Percentiles rank a stretch among this genome's conserved stretches.
phyloP scores from a whole-genome alignment of 2,113 vertebrate species.

The Poeciliopsis occidentalis region DNA sequence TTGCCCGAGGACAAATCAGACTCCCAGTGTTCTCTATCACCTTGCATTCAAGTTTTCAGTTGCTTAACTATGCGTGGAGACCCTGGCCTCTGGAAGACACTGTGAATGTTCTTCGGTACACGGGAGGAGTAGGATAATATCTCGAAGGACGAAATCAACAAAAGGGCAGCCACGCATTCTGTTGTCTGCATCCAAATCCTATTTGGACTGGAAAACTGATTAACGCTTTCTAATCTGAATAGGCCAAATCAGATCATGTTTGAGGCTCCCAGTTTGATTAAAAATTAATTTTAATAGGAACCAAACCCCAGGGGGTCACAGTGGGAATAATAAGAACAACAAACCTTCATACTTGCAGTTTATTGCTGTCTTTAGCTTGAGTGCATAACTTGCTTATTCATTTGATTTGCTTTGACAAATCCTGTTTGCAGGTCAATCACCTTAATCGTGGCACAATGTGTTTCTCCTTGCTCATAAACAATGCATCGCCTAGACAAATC shows the following conservation, averaged over 20 bases:
- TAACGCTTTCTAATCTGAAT: slow-evolving; percentile 54
- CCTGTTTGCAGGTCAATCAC: slow-evolving; percentile 26
- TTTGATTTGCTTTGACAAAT: slow-evolving; percentile 57
- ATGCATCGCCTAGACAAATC: slow-evolving; percentile 6
- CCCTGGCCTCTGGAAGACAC: slow-evolving; percentile 26
- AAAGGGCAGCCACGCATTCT: slow-evolving; percentile 47
- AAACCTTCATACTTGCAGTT: slow-evolving; percentile 33
- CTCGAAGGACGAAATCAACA: slow-evolving; percentile 56
- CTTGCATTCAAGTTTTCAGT: slow-evolving; percentile 56
- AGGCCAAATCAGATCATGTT: slow-evolving; percentile 78
- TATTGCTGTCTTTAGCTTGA: slow-evolving; percentile 49
- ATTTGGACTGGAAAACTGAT: slow-evolving; percentile 61
- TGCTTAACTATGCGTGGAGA: slow-evolving; percentile 43
- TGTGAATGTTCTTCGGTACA: slow-evolving; percentile 12
- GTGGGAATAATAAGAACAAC: slow-evolving; percentile 55
- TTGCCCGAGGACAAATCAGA: slow-evolving; percentile 47
- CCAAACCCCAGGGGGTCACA: slow-evolving; percentile 39
- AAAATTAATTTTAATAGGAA: slow-evolving; percentile 72
- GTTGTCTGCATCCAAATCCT: slow-evolving; percentile 60
- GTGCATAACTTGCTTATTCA: slow-evolving; percentile 44
- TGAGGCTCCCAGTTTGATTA: slow-evolving; percentile 72
- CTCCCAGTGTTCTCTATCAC: slow-evolving; percentile 50
- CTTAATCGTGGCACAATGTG: slow-evolving; percentile 29
- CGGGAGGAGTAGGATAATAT: slow-evolving; percentile 45
- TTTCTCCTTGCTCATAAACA: slow-evolving; percentile 22